Evolutionary conservation across 2,797 vertebrate genomes (phyloP), one percentile per base, ranked within the genome.

Genomic region (Rhinophrynus dorsalis): DNA sequence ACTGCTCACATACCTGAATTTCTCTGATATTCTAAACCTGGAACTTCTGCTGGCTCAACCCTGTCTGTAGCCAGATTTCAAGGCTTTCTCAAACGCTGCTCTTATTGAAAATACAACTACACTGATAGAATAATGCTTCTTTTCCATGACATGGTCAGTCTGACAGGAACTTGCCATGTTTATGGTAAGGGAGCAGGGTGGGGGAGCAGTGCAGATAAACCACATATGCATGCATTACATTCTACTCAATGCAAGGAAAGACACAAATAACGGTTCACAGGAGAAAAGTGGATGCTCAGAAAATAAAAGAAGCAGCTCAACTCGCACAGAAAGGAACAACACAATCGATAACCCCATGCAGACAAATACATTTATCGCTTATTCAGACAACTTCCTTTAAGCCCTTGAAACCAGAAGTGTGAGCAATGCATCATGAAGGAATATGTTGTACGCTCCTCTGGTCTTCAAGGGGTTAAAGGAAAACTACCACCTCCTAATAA

Each of bases 301-400:
- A 37, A 57, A 45, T 30, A 24, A 37, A 48, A 51, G 7, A 64
- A 50, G 68, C 52, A 57, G 20, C 23, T 37, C 8, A 64, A 35
- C 9, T 57, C 54, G 76, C 70, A 64, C 38, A 52, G 67, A 21
- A 75, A 77, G 77, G 79, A 73, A 82, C 76, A 68, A 72, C 67
- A 32, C 54, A 75, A 67, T 76, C 83, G n/a, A 27, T 33, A 29
- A 32, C 76, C 74, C 81, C 47, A 81, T 29, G 30, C 51, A 74
- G 81, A 77, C 75, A 67, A 67, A 59, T 74, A 79, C 78, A 66
- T 63, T 68, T 65, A 80, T 24, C 70, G 59, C 74, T 65, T 76
- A n/a, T n/a, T n/a, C n/a, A n/a, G n/a, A n/a, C n/a, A n/a, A n/a
- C n/a, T n/a, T n/a, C n/a, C n/a, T n/a, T n/a, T n/a, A n/a, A n/a